phyloP scores from a whole-genome alignment of 1,140 invertebrate genomes.

The Diachasmimorpha longicaudata region DNA sequence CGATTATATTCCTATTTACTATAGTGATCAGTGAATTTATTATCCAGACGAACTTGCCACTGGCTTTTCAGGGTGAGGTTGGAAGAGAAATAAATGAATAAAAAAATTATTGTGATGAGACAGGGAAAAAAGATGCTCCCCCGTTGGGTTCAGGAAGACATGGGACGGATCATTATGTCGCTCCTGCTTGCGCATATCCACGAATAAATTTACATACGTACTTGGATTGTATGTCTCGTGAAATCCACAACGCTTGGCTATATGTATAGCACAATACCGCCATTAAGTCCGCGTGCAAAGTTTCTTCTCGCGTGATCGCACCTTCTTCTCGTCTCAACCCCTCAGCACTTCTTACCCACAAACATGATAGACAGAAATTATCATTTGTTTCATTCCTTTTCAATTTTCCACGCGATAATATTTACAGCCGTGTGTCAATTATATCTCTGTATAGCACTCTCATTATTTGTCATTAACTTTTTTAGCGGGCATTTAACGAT shows the following conservation, averaged over 20 bases:
- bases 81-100: background rate
- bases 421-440: constrained; percentile 18
- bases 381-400: constrained; percentile 22
- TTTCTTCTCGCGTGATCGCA: constrained; percentile 27
- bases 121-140: background rate
- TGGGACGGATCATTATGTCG: constrained; percentile 35
- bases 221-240: constrained; percentile 14
- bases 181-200: constrained; percentile 35
- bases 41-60: background rate
- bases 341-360: background rate
- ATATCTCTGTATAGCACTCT: background rate
- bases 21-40: background rate
- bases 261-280: constrained; percentile 38
- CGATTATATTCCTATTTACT: background rate
- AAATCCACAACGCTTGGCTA: constrained; percentile 18
- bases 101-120: background rate
- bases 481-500: background rate
- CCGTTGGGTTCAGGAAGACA: constrained; percentile 1
- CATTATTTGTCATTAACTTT: background rate
- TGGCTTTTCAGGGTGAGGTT: background rate
- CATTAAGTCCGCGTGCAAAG: constrained; percentile 39
- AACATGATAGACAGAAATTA: constrained; percentile 15
- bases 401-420: constrained; percentile 18
- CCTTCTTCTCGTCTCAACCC: background rate
- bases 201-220: constrained; percentile 53